Base-by-base conservation (phyloP, 2,113 vertebrate genomes). In the Cephalopterus ornatus region DNA sequence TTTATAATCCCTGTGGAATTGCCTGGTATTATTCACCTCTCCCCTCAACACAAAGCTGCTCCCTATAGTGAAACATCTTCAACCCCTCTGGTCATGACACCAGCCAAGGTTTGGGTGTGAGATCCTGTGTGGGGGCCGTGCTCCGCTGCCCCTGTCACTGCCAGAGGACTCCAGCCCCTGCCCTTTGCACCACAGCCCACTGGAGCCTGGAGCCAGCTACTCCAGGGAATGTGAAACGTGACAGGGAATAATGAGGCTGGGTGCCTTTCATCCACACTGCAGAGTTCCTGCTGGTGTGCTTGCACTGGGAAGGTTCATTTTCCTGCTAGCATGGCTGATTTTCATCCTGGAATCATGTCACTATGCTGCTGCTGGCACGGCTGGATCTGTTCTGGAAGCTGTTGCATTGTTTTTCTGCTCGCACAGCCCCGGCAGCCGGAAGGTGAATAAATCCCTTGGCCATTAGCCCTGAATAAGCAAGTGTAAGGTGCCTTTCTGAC, bases 31-130 rank as follows among this genome's bases (percentile, higher is more conserved):
- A 71, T 67, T 85, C 73, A 49, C 28, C 15, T 52, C 37, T 87
- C 7, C 50, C 14, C 42, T 77, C 32, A 58, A 37, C 11, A 2
- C 7, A 49, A 70, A 84, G 59, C 41, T 84, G 33, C 80, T 52
- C 2, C 52, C 66, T 72, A 32, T 22, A 26, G 27, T 21, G 8
- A 70, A 89, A 53, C 0, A 1, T 8, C 65, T 58, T 81, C n/a
- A 16, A 56, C 39, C 72, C 55, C 35, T 30, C 24, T 21, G 15
- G 21, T 77, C 32, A 27, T 1, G 0, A 0, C 76, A 52, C 41
- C 33, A 55, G n/a, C 3, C 21, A 37, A 50, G 1, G 1, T 72
- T 55, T 46, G 44, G 53, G 44, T 1, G 1, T 1, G 0, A 50
- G 47, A 53, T 42, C 46, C 70, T 32, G 47, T 3, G 4, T 22